A percentile compares a stretch with the other conserved stretches of the same genome.
Evolutionary conservation across 2,797 vertebrate genomes (phyloP).

Genomic region (Tragopan temminckii): DNA sequence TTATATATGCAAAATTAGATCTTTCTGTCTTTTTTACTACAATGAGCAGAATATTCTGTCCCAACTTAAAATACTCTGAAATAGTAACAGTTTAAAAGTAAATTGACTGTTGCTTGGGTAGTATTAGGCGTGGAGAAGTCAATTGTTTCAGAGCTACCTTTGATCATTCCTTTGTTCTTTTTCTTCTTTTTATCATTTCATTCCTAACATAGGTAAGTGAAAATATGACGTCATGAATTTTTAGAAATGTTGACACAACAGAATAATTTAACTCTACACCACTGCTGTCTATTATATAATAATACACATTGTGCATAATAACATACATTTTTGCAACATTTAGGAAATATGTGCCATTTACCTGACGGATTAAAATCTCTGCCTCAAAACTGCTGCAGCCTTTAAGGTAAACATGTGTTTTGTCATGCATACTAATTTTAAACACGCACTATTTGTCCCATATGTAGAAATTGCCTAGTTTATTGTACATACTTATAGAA

Average conservation of each 20-base stretch:
- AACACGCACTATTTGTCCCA: slow-evolving; percentile 48
- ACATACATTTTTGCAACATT: slow-evolving; percentile 61
- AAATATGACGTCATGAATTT: slow-evolving; percentile 17
- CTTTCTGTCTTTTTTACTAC: not conserved
- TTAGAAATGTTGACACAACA: slow-evolving; percentile 14
- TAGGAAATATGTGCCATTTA: slow-evolving; percentile 65
- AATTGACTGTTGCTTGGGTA: not conserved
- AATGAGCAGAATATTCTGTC: not conserved
- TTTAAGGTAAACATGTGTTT: slow-evolving; percentile 67
- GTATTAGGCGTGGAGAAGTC: accelerated
- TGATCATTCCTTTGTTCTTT: not conserved
- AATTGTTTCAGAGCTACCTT: not conserved
- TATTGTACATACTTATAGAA: slow-evolving; percentile 16
- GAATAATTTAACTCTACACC: slow-evolving; percentile 43
- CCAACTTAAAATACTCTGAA: not conserved
- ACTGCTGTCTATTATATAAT: slow-evolving; percentile 56
- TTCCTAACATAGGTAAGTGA: not conserved
- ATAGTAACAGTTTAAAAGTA: not conserved
- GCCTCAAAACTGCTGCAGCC: slow-evolving; percentile 22
- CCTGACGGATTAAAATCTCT: slow-evolving; percentile 61
- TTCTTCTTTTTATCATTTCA: not conserved
- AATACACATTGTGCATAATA: slow-evolving; percentile 55
- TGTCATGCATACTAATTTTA: slow-evolving; percentile 69
- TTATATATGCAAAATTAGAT: not conserved
- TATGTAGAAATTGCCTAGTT: slow-evolving; percentile 55